Evolutionary conservation across 2,888 invertebrate genomes (phyloP).

Genomic region (Mythimna loreyi): DNA sequence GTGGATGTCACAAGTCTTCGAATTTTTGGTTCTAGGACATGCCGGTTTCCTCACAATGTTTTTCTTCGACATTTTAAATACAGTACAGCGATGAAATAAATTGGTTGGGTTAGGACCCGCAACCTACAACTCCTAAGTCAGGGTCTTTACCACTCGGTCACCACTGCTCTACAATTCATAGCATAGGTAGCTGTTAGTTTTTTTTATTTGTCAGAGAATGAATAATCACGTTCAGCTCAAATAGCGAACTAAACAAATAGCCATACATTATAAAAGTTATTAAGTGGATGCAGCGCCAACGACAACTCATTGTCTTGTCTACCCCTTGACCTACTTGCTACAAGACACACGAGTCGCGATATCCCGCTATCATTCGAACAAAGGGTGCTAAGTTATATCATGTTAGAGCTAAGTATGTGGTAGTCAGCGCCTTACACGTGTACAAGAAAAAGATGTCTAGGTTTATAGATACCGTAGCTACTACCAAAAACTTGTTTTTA

Average conservation of each 20-base stretch:
- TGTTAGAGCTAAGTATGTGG: background rate
- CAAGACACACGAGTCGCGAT: slow-evolving; percentile 31
- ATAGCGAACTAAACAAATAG: slow-evolving; percentile 12
- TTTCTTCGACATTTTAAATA: too few relatives aligned
- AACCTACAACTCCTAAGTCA: too few relatives aligned
- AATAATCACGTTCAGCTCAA: background rate
- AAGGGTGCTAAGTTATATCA: slow-evolving; percentile 10
- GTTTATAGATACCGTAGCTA: too few relatives aligned
- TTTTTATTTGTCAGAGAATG: background rate
- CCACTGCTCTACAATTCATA: too few relatives aligned
- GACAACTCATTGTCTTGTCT: slow-evolving; percentile 59
- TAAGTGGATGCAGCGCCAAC: slow-evolving; percentile 41
- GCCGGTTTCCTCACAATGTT: too few relatives aligned
- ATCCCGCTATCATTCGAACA: slow-evolving; percentile 44
- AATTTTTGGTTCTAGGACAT: too few relatives aligned
- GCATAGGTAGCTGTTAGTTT: too few relatives aligned
- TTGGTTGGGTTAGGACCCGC: too few relatives aligned
- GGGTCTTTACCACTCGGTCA: too few relatives aligned
- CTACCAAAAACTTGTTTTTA: too few relatives aligned
- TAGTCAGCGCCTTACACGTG: background rate
- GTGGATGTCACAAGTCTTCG: too few relatives aligned
- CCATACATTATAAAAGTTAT: slow-evolving; percentile 41
- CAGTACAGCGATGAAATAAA: too few relatives aligned
- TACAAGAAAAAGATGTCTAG: background rate
- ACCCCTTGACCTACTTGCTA: slow-evolving; percentile 67